Base-by-base conservation (phyloP, 1,140 invertebrate species). In the Lepeophtheirus salmonis region DNA sequence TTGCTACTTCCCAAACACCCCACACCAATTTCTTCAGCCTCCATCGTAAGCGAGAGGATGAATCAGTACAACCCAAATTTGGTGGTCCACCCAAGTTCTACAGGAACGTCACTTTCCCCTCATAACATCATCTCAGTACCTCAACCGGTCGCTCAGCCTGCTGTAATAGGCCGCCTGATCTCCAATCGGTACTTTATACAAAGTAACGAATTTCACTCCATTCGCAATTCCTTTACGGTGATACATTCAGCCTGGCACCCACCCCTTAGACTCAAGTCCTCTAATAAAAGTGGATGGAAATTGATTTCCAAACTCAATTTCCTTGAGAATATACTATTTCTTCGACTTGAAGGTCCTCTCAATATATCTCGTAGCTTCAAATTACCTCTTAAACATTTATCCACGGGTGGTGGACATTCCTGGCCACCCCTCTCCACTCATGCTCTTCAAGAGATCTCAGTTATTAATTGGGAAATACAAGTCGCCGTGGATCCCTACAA, bases 301-400 rank as follows among this genome's bases (percentile, higher is more conserved):
- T n/a, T 41, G 6, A 41, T 41, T n/a, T 41, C 30, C 30, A 41
- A 41, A n/a, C 30, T 41, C 30, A 41, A 57, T 48, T 25, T 57
- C 16, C 17, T 17, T 23, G 26, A 57, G 16, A 25, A 23, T 16
- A 18, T 17, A 13, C 21, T 57, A 16, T 57, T 26, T 21, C 14
- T 57, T 25, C 22, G 55, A 41, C 12, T 57, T 24, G 55, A 57
- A 10, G 55, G 55, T 16, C 55, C 55, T 2, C 23, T 2, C 2
- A 30, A 20, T 21, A 41, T 41, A 14, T 23, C 21, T n/a, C 22
- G 26, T 3, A 24, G 20, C 22, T 57, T 57, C 20, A 26, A 41
- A 14, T n/a, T 57, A 2, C 55, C 55, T 3, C 26, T 57, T 16
- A 17, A 41, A 41, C 30, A 41, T 41, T n/a, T 41, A 6, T 41